Evolutionary conservation across 2,113 vertebrate species (phyloP).

Genomic region (Tamias sibiricus): DNA sequence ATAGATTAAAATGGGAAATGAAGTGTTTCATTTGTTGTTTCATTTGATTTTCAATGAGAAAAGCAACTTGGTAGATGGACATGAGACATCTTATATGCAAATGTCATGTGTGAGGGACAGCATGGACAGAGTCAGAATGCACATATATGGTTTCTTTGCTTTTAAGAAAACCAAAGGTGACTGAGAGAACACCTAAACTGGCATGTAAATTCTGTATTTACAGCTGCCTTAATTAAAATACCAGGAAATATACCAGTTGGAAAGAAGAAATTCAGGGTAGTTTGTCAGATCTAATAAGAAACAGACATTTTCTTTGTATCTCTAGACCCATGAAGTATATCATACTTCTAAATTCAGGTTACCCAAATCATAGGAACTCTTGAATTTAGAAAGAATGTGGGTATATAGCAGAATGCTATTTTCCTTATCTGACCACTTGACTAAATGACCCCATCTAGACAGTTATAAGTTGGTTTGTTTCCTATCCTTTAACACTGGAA

Average conservation of each 20-base stretch:
- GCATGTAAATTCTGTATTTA: not conserved
- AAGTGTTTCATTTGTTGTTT: constrained; percentile 11
- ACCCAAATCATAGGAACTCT: not conserved
- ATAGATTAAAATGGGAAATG: not conserved
- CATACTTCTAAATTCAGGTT: not conserved
- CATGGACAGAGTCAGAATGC: not conserved
- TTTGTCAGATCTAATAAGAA: not conserved
- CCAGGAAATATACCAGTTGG: not conserved
- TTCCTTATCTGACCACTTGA: not conserved
- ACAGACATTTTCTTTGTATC: not conserved
- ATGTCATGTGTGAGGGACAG: not conserved
- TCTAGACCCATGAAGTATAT: not conserved
- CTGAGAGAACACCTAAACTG: not conserved
- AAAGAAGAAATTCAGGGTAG: not conserved
- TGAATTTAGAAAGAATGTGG: not conserved
- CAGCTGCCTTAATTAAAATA: not conserved
- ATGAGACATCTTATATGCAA: not conserved
- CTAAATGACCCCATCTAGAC: not conserved
- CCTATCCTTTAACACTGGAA: not conserved
- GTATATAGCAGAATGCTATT: not conserved
- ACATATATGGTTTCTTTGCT: not conserved
- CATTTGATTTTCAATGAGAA: constrained; percentile 46
- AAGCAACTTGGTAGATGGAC: not conserved
- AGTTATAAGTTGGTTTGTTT: not conserved
- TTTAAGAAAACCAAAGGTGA: not conserved